phyloP scores from a whole-genome alignment of 2,888 invertebrate species.

The Sinodicranocentrus sp. region DNA sequence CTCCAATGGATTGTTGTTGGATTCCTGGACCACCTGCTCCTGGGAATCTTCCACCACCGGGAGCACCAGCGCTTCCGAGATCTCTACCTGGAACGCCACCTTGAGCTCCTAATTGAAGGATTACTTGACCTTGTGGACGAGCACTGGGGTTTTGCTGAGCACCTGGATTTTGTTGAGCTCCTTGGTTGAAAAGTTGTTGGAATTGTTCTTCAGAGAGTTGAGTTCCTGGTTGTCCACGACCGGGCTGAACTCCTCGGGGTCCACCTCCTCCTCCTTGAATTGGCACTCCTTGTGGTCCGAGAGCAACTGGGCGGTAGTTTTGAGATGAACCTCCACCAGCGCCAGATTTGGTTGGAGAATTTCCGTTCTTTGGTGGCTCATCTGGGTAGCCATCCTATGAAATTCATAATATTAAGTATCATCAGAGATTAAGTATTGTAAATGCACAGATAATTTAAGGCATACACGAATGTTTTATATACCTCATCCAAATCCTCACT shows the following conservation, averaged over 20 bases:
- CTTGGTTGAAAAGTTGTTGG: conserved; percentile 24
- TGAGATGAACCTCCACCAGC: conserved; percentile 1
- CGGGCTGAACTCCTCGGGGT: conserved; percentile 25
- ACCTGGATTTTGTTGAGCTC: conserved; percentile 11
- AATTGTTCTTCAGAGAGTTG: conserved; percentile 52
- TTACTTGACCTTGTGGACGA: conserved; percentile 31
- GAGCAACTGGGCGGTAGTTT: conserved; percentile 48
- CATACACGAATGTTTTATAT: no score
- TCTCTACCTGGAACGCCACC: neutral
- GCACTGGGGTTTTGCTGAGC: no score
- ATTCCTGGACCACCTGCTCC: conserved; percentile 9
- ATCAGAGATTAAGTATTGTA: no score
- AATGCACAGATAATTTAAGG: no score
- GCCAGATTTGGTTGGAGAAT: neutral
- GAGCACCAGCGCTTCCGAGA: conserved; percentile 18
- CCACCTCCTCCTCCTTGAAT: conserved; percentile 56
- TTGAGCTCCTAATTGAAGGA: conserved; percentile 19
- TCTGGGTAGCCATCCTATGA: conserved; percentile 73
- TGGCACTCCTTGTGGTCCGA: conserved; percentile 53
- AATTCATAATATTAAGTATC: neutral
- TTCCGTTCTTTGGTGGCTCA: conserved; percentile 58
- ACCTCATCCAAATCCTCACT: conserved; percentile 76
- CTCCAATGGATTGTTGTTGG: conserved; percentile 25
- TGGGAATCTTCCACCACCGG: conserved; percentile 39
- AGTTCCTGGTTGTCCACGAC: conserved; percentile 11